phyloP scores from a whole-genome alignment of 2,797 vertebrate genomes.

The Dermochelys coriacea region DNA sequence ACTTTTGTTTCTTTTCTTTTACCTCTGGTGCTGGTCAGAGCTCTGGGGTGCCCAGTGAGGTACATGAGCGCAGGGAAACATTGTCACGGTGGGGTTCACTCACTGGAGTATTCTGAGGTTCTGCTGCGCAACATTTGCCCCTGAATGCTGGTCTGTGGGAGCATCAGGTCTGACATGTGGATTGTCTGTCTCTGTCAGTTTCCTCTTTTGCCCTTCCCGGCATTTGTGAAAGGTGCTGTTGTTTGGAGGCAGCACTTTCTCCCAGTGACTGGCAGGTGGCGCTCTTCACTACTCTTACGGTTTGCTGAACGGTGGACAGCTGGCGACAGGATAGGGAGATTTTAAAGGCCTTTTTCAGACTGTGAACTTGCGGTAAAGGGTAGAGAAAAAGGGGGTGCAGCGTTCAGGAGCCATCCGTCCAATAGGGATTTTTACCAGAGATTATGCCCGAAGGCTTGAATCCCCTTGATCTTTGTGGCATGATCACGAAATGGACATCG shows the following conservation, averaged over 20 bases:
- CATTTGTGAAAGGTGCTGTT: rapidly evolving
- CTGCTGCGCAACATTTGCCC: neutral
- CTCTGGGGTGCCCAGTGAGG: neutral
- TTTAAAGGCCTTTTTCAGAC: neutral
- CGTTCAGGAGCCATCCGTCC: neutral
- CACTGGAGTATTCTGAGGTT: neutral
- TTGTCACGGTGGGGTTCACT: rapidly evolving
- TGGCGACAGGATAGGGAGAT: neutral
- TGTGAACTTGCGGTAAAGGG: neutral
- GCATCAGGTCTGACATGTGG: rapidly evolving
- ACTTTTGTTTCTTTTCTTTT: neutral
- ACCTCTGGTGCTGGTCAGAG: neutral
- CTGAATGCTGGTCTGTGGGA: rapidly evolving
- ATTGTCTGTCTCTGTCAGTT: neutral
- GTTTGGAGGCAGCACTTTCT: neutral
- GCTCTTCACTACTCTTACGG: conserved; percentile 31
- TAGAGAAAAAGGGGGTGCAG: neutral
- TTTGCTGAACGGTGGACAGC: neutral
- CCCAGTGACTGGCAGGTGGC: conserved; percentile 61
- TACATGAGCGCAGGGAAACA: rapidly evolving
- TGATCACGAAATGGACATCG: neutral
- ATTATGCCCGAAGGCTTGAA: neutral
- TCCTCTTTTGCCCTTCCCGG: neutral
- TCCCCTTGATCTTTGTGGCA: neutral
- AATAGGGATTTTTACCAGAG: rapidly evolving